These are phyloP conservation scores for Piaya cayana DNA, from an alignment of 2,113 vertebrate genomes.

Conservation along the genomic window DNA sequence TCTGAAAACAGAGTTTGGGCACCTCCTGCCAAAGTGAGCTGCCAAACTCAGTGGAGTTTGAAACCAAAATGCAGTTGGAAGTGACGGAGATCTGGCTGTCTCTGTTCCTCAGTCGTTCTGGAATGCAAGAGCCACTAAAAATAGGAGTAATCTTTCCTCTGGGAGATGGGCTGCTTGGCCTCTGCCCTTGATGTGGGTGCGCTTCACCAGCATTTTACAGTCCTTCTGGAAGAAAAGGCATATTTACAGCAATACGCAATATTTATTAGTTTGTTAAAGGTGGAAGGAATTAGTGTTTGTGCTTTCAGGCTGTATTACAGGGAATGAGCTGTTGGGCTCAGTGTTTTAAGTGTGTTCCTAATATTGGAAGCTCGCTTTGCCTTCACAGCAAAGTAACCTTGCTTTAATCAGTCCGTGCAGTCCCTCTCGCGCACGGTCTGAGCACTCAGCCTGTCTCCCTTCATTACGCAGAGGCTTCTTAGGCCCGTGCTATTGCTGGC, in stretches of 20 bases:
- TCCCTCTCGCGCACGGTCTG: neutral
- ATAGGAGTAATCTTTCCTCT: constrained; percentile 24
- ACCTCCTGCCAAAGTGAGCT: neutral
- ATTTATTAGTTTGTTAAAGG: neutral
- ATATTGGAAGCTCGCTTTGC: neutral
- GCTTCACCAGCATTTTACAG: neutral
- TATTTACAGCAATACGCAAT: neutral
- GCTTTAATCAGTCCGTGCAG: neutral
- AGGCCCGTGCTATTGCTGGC: neutral
- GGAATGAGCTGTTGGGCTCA: neutral
- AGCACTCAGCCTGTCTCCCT: neutral
- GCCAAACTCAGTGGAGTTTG: neutral
- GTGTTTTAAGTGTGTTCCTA: neutral
- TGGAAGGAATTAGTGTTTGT: neutral
- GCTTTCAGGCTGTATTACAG: neutral
- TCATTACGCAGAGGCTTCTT: neutral
- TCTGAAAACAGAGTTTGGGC: neutral
- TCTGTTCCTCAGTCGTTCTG: neutral
- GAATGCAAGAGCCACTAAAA: neutral
- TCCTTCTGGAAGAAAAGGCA: neutral
- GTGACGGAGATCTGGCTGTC: neutral
- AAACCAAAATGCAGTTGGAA: fast-evolving
- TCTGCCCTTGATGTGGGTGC: neutral
- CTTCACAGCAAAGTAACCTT: neutral
- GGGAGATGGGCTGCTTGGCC: neutral